Base-by-base conservation (phyloP, 1,140 invertebrate genomes). In the Orchestia grillus region DNA sequence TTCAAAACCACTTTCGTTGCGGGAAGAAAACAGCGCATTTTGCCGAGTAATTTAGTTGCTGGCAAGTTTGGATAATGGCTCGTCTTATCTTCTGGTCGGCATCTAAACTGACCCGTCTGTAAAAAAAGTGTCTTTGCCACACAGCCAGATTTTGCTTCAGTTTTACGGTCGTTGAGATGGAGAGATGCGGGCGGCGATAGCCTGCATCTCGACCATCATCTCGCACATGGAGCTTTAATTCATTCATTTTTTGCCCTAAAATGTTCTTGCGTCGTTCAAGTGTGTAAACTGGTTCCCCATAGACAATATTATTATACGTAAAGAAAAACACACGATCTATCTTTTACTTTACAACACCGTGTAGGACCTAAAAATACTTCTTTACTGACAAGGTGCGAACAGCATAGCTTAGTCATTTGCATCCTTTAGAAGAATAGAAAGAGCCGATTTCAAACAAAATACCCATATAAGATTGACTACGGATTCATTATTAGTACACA, bases 51-150 rank as follows among this genome's bases (percentile, higher is more conserved):
- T 94, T 94, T 45, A 40, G 43, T 94, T 44, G 44, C 43, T 42
- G 44, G 92, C 92, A 94, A 94, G 43, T 94, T 94, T 94, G 92
- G 92, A 47, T 94, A 94, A 94, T 94, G 44, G 92, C 44, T 40
- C 44, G 92, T 40, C 92, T 94, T 94, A 94, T 94, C 92, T 94
- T 40, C 92, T 47, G 92, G 92, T 94, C 92, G 92, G 92, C 92
- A 94, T 94, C 92, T 94, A 94, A 94, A 94, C 43, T 6, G 36
- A 47, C 43, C 36, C 43, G 43, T 44, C 44, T 6, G 44, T 44
- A 94, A 94, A 94, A 94, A 94, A 94, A 94, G 44, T 94, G 92
- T 94, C 92, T 94, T 45, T 94, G 92, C 92, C 44, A 44, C 44
- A 45, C 92, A n/a, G 92, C 40, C 44, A 94, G 44, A 47, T 40